A percentile compares a stretch with the other conserved stretches of the same genome.
phyloP scores from a whole-genome alignment of 2,797 vertebrate genomes.

The Epinephelus awoara region DNA sequence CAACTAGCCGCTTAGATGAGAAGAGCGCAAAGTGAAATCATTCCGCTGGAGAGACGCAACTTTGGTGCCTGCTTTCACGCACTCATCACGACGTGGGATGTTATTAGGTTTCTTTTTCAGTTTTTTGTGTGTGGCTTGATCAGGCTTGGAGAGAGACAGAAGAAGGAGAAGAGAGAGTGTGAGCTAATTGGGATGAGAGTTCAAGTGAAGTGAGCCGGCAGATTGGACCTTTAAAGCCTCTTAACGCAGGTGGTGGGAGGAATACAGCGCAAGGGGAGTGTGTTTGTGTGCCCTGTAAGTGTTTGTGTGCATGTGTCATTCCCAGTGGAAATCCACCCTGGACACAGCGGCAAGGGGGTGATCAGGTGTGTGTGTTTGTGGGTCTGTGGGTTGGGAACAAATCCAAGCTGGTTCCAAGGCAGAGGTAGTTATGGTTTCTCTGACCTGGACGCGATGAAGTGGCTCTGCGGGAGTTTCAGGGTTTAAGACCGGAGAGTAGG shows the following conservation, averaged over 20 bases:
- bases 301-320: slow-evolving; percentile 42
- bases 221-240: slow-evolving; percentile 86
- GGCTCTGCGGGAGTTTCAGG: slow-evolving; percentile 66
- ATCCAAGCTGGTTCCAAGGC: slow-evolving; percentile 27
- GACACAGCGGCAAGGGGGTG: slow-evolving; percentile 52
- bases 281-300: slow-evolving; percentile 51
- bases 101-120: background rate
- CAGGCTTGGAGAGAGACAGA: slow-evolving; percentile 35
- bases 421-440: slow-evolving; percentile 53
- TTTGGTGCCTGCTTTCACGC: slow-evolving; percentile 36
- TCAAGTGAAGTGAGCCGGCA: slow-evolving; percentile 84
- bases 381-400: slow-evolving; percentile 34
- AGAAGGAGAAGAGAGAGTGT: slow-evolving; percentile 50
- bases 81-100: background rate
- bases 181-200: slow-evolving; percentile 85
- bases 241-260: slow-evolving; percentile 82
- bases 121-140: slow-evolving; percentile 8
- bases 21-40: slow-evolving; percentile 57
- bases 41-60: slow-evolving; percentile 47
- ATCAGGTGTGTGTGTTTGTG: slow-evolving; percentile 53
- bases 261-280: slow-evolving; percentile 62
- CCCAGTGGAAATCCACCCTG: slow-evolving; percentile 66
- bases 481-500: slow-evolving; percentile 63
- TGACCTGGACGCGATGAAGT: slow-evolving; percentile 71
- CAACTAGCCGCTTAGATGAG: slow-evolving; percentile 54